Percentiles rank a stretch among this genome's conserved stretches.
These are phyloP conservation scores for Nothoprocta pentlandii DNA, from an alignment of 2,113 vertebrate genomes.

Conservation along the genomic window DNA sequence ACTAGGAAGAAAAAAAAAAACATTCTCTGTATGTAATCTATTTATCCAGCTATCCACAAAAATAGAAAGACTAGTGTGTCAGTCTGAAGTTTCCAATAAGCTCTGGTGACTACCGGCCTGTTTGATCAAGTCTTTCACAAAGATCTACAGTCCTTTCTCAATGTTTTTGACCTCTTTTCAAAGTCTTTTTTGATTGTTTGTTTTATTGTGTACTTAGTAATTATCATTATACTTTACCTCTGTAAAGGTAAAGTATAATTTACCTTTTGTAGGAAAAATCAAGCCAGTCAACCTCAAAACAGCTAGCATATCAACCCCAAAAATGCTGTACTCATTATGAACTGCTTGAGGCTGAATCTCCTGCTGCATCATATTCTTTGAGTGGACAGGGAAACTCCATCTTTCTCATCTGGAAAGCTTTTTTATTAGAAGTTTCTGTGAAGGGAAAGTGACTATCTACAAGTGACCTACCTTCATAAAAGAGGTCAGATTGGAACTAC, in stretches of 20 bases:
- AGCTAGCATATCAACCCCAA: neutral
- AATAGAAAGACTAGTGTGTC: neutral
- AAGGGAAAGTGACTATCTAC: neutral
- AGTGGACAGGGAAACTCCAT: neutral
- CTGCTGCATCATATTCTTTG: neutral
- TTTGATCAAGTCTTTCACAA: neutral
- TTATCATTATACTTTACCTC: neutral
- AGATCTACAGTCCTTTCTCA: neutral
- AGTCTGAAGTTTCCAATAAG: neutral
- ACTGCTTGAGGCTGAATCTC: neutral
- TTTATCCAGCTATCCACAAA: neutral
- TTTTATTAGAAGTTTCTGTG: neutral
- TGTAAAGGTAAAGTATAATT: neutral
- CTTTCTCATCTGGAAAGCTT: neutral
- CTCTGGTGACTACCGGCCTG: neutral
- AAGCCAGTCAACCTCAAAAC: neutral
- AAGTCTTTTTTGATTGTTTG: neutral
- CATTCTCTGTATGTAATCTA: neutral
- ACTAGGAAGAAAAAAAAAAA: neutral
- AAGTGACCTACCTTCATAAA: neutral
- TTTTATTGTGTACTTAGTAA: neutral
- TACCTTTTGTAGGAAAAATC: neutral
- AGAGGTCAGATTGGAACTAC: neutral
- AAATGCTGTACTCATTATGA: neutral
- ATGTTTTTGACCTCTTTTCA: neutral